Evolutionary conservation across 2,797 vertebrate species (phyloP).

Genomic region (Danio kyathit): DNA sequence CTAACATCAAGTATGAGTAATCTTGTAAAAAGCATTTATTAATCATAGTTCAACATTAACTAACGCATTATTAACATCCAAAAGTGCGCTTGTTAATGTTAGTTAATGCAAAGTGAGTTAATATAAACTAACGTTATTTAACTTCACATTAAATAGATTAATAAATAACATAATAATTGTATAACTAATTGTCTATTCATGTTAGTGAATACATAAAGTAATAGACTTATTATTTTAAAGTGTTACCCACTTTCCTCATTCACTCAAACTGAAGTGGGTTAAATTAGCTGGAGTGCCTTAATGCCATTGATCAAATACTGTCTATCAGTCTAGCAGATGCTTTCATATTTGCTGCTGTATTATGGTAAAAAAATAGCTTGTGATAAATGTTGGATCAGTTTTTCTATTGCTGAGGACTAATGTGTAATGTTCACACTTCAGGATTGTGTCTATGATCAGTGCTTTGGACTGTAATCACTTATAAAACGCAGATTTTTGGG

Average conservation of each 20-base stretch:
- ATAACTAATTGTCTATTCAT: too few relatives aligned
- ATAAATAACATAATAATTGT: too few relatives aligned
- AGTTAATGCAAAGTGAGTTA: too few relatives aligned
- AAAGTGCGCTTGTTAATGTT: too few relatives aligned
- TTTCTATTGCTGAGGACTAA: not conserved
- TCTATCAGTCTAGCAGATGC: not conserved
- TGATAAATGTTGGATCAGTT: not conserved
- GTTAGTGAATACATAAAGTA: too few relatives aligned
- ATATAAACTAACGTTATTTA: too few relatives aligned
- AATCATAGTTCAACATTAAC: too few relatives aligned
- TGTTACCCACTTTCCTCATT: not conserved
- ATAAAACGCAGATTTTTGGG: constrained; percentile 37
- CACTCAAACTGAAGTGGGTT: not conserved
- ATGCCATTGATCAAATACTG: constrained; percentile 4
- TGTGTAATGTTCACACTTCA: constrained; percentile 36
- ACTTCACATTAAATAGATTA: too few relatives aligned
- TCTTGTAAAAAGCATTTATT: too few relatives aligned
- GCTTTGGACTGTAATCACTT: not conserved
- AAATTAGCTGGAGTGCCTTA: constrained; percentile 39
- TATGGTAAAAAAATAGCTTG: not conserved
- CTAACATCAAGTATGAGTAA: too few relatives aligned
- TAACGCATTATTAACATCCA: too few relatives aligned
- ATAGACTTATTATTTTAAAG: too few relatives aligned
- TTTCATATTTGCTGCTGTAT: not conserved
- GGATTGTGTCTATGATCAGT: constrained; percentile 10